Evolutionary conservation across 2,888 invertebrate genomes (phyloP).

Genomic region (Ormia ochracea): DNA sequence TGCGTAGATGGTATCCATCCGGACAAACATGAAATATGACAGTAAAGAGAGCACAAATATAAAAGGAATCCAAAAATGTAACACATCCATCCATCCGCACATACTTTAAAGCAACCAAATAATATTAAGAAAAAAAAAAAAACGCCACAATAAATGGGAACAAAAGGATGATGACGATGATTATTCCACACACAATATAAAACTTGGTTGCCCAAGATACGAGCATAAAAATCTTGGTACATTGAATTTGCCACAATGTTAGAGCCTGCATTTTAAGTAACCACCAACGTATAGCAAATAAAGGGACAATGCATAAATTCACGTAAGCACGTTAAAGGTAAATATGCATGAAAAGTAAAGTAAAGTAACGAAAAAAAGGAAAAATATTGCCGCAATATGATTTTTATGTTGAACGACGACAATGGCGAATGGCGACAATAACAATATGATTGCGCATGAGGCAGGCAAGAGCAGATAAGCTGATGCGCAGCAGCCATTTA

Average conservation of each 20-base stretch:
- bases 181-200: conserved; percentile 24
- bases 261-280: not conserved
- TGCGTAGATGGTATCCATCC: conserved; percentile 62
- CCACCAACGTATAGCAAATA: conserved; percentile 15
- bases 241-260: conserved; percentile 25
- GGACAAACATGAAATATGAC: conserved; percentile 63
- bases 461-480: conserved; percentile 56
- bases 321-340: conserved; percentile 20
- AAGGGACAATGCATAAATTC: conserved; percentile 38
- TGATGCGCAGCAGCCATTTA: conserved; percentile 60
- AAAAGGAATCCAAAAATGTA: conserved; percentile 55
- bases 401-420: conserved; percentile 54
- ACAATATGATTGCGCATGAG: conserved; percentile 62
- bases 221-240: conserved; percentile 9
- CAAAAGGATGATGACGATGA: conserved; percentile 31
- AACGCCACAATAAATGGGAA: conserved; percentile 3
- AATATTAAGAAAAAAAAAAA: not conserved
- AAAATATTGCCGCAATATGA: conserved; percentile 43
- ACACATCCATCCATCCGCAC: conserved; percentile 45
- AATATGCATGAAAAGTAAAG: conserved; percentile 36
- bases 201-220: conserved; percentile 24
- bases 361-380: not conserved
- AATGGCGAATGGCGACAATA: conserved; percentile 61
- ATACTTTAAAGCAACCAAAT: conserved; percentile 13
- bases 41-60: conserved; percentile 63